Base-by-base conservation (phyloP, 2,888 invertebrate species). In the Platycheirus albimanus region DNA sequence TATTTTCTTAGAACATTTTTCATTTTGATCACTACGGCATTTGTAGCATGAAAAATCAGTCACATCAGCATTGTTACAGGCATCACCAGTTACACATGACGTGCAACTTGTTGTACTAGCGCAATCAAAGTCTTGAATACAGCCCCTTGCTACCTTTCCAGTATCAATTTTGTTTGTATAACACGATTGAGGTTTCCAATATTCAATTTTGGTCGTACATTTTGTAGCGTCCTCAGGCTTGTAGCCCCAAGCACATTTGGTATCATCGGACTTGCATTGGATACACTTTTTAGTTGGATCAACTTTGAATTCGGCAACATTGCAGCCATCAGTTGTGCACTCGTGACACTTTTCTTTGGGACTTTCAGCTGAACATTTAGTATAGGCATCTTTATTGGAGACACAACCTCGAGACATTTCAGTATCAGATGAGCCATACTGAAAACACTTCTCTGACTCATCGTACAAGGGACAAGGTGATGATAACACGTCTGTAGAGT, bases 401-500 rank as follows among this genome's bases (percentile, higher is more conserved):
- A 77, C 47, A 67, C 88, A 88, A 20, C 88, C 88, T 3, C 88
- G 86, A 30, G 43, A 56, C 85, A 87, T 86, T 11, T 36, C 8
- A 3, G 75, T 47, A 0, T 69, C 80, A 36, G 71, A 81, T 0
- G 76, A 66, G 7, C 80, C 86, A 30, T 64, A 84, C 13, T 85
- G 85, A 58, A 86, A 87, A 47, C 88, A 88, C 11, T 85, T 61
- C 4, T 88, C 88, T 1, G 71, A 43, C 4, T 63, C 75, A 1
- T 72, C 84, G 58, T 85, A 88, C 8, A 85, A 72, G 0, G 17
- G 17, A 36, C 88, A 88, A 1, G 85, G 64, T 1, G 36, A 36
- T 1, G 85, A 52, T 15, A 10, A 5, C 1, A 69, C 43, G 0
- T 49, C 41, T 2, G 6, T 17, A 7, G 19, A 28, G 6, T 56